phyloP scores from a whole-genome alignment of 1,140 invertebrate species.

The Leguminivora glycinivorella region DNA sequence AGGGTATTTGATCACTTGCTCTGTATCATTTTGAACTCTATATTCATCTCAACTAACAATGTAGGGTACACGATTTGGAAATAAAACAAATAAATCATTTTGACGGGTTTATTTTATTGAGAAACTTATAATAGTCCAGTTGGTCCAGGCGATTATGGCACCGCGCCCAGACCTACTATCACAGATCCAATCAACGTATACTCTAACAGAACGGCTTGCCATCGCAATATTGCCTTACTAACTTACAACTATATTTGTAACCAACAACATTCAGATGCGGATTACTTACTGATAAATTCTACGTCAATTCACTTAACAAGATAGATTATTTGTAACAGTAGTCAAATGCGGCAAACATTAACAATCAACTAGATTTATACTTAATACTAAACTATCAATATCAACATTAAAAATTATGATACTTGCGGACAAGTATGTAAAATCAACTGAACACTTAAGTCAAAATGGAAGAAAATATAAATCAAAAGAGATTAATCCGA shows the following conservation, averaged over 20 bases:
- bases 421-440: conserved; percentile 8
- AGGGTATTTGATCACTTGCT: too few species aligned
- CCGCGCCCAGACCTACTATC: neutral
- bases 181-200: neutral
- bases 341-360: neutral
- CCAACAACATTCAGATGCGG: neutral
- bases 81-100: neutral
- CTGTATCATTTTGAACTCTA: too few species aligned
- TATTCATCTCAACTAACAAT: neutral
- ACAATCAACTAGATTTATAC: neutral
- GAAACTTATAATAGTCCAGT: neutral
- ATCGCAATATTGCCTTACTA: neutral
- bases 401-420: neutral
- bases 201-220: neutral
- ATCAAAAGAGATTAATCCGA: neutral
- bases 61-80: neutral
- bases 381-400: neutral
- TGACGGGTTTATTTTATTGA: neutral
- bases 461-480: conserved; percentile 8
- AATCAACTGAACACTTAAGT: conserved; percentile 2
- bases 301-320: conserved; percentile 1
- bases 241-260: neutral
- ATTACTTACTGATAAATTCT: neutral
- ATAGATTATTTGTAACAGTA: conserved; percentile 4
- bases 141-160: neutral